Evolutionary conservation across 2,888 invertebrate species (phyloP).

Genomic region (Chymomyza fuscimana): DNA sequence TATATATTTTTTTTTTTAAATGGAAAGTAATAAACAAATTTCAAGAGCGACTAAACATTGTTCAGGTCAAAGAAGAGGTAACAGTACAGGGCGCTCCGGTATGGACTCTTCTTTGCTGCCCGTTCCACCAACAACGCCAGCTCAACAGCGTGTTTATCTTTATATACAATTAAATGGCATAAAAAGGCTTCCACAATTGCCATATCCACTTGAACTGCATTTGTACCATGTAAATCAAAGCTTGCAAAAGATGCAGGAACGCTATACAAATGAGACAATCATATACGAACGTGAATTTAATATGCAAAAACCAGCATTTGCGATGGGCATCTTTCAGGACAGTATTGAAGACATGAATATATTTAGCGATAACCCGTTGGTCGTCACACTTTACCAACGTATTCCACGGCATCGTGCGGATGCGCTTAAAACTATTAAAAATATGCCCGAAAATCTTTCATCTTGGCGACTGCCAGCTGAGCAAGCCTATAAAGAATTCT

Average conservation of each 20-base stretch:
- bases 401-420: conserved; percentile 45
- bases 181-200: conserved; percentile 36
- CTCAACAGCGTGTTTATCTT: conserved; percentile 57
- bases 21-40: background rate
- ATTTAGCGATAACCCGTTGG: conserved; percentile 66
- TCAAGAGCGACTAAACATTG: background rate
- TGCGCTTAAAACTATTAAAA: background rate
- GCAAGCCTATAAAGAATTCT: background rate
- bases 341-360: conserved; percentile 65
- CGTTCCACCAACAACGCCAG: background rate
- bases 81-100: background rate
- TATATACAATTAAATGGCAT: conserved; percentile 65
- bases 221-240: conserved; percentile 59
- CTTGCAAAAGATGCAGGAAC: conserved; percentile 64
- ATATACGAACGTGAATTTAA: conserved; percentile 58
- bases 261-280: conserved; percentile 62
- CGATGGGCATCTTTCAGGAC: conserved; percentile 69
- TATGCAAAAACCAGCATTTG: conserved; percentile 58
- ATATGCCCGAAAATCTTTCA: background rate
- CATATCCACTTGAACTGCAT: conserved; percentile 61
- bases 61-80: background rate
- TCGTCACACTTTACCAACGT: conserved; percentile 63
- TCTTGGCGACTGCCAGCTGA: background rate
- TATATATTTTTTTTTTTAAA: background rate
- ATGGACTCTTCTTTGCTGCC: background rate